Evolutionary conservation across 2,113 vertebrate species (phyloP).

Genomic region (Jacana jacana): DNA sequence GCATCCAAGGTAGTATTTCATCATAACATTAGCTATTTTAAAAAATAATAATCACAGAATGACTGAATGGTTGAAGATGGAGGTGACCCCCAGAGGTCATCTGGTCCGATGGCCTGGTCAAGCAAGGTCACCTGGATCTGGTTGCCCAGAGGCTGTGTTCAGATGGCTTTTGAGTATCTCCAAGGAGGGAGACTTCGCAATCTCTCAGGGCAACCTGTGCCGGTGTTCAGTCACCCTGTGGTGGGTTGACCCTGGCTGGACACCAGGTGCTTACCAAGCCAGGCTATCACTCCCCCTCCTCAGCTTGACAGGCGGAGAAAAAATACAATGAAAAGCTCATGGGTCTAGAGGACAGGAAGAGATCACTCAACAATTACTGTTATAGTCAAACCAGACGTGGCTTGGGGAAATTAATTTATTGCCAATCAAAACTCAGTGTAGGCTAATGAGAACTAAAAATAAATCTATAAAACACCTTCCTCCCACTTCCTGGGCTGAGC

Average conservation of each 20-base stretch:
- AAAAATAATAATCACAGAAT: background rate
- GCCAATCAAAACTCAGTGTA: background rate
- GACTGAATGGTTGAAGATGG: background rate
- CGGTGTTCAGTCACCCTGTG: background rate
- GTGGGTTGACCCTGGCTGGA: background rate
- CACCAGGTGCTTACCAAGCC: background rate
- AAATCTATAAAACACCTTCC: background rate
- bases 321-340: background rate
- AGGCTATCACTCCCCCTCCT: background rate
- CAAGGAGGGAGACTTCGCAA: background rate
- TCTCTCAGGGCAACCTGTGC: background rate
- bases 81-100: background rate
- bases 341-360: background rate
- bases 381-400: background rate
- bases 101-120: background rate
- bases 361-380: background rate
- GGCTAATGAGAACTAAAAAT: background rate
- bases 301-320: background rate
- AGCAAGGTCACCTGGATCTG: background rate
- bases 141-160: background rate
- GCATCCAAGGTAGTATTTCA: background rate
- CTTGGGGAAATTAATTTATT: background rate
- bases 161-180: background rate
- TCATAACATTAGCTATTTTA: background rate
- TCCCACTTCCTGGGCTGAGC: background rate